Evolutionary conservation across 2,888 invertebrate genomes (phyloP).

Genomic region (Crocallis elinguaria): DNA sequence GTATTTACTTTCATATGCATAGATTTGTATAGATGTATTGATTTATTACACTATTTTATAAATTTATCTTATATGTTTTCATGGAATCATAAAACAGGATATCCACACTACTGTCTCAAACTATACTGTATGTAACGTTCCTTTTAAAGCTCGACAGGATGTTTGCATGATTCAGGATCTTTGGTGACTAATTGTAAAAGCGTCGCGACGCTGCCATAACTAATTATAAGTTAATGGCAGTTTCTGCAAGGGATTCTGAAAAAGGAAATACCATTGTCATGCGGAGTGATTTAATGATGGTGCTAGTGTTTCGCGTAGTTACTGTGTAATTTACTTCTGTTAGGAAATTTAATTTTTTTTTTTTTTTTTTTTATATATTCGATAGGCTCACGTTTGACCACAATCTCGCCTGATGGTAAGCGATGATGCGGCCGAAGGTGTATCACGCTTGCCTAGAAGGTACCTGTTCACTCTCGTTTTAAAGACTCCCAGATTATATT

Average conservation of each 20-base stretch:
- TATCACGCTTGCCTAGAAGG: too few species aligned
- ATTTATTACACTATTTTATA: too few species aligned
- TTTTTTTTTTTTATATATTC: too few species aligned
- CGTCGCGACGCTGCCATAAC: conserved; percentile 23
- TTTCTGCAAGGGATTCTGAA: conserved; percentile 12
- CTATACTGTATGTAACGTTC: conserved; percentile 25
- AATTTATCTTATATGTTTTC: too few species aligned
- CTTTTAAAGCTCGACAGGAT: conserved; percentile 47
- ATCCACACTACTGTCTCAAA: not conserved
- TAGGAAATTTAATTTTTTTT: too few species aligned
- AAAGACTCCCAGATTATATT: too few species aligned
- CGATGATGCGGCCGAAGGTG: too few species aligned
- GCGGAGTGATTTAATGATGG: conserved; percentile 5
- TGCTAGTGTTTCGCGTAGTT: conserved; percentile 1
- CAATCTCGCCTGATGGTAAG: too few species aligned
- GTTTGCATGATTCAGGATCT: conserved; percentile 59
- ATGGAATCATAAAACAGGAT: not conserved
- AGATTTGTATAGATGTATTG: too few species aligned
- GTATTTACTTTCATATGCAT: too few species aligned
- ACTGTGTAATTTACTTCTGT: not conserved
- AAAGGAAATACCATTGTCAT: conserved; percentile 20
- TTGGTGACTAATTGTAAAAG: conserved; percentile 61
- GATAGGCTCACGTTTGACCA: too few species aligned
- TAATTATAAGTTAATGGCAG: conserved; percentile 36
- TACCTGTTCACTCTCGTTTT: too few species aligned